Conservation (phyloP, 2,888 invertebrate genomes). For the Caenorhabditis drosophilae region DNA sequence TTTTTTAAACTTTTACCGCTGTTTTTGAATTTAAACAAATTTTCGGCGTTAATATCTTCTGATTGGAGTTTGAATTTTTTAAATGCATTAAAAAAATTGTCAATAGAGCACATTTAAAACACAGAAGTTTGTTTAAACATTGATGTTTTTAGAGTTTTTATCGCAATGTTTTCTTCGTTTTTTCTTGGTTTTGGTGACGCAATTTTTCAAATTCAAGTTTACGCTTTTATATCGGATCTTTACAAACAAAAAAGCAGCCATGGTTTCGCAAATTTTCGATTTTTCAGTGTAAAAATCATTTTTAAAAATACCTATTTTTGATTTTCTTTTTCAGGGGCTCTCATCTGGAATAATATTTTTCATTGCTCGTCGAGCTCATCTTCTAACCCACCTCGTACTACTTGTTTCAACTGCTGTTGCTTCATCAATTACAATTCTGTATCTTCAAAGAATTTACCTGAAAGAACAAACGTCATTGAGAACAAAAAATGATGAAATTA, state of each 20-base stretch:
- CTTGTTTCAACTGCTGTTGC: not conserved
- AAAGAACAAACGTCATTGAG: too few relatives aligned
- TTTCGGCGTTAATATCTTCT: too few relatives aligned
- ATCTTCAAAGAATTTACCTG: too few relatives aligned
- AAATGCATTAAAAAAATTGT: too few relatives aligned
- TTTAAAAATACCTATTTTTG: too few relatives aligned
- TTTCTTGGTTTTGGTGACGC: slow-evolving; percentile 33
- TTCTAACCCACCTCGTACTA: slow-evolving; percentile 2
- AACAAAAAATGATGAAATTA: too few relatives aligned
- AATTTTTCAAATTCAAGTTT: slow-evolving; percentile 32
- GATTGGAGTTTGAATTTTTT: too few relatives aligned
- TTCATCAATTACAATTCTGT: not conserved
- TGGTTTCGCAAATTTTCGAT: slow-evolving; percentile 29
- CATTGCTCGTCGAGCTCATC: slow-evolving; percentile 6
- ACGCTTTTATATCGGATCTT: slow-evolving; percentile 21
- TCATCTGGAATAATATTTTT: slow-evolving; percentile 18
- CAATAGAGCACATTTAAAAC: too few relatives aligned
- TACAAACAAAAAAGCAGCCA: slow-evolving; percentile 22
- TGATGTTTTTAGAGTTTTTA: slow-evolving; percentile 1
- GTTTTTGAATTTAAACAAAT: too few relatives aligned
- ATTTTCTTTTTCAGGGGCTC: slow-evolving; percentile 20
- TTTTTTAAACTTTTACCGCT: too few relatives aligned
- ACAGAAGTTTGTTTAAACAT: not conserved
- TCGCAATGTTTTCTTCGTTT: slow-evolving; percentile 30
- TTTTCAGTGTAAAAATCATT: slow-evolving; percentile 38